Evolutionary conservation across 2,113 vertebrate genomes (phyloP).

Genomic region (Hydrolagus affinis): DNA sequence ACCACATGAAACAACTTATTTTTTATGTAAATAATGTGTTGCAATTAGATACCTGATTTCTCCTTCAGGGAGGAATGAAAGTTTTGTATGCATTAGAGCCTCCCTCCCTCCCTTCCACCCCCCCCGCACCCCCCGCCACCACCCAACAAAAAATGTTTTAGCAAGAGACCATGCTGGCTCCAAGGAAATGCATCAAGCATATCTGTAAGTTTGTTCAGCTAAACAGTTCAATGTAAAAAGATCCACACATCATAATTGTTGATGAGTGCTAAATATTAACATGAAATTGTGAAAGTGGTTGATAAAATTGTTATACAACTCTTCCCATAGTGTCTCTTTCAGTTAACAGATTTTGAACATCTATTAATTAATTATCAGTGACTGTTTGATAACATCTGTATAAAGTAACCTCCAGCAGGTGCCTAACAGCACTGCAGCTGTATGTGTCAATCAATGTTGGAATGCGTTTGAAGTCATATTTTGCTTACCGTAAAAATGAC

Average conservation of each 20-base stretch:
- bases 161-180: neutral
- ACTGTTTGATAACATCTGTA: constrained; percentile 45
- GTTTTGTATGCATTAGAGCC: constrained; percentile 14
- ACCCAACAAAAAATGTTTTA: neutral
- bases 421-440: constrained; percentile 49
- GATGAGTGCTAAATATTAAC: constrained; percentile 44
- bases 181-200: neutral
- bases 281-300: constrained; percentile 42
- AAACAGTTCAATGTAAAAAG: constrained; percentile 10
- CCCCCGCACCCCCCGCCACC: too few species aligned
- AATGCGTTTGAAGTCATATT: constrained; percentile 21
- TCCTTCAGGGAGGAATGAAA: constrained; percentile 4
- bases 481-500: constrained; percentile 22
- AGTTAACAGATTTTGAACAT: constrained; percentile 41
- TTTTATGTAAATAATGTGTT: constrained; percentile 29
- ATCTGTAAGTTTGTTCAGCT: neutral
- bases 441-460: constrained; percentile 35
- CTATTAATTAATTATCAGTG: constrained; percentile 49
- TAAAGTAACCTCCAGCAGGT: constrained; percentile 46
- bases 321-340: constrained; percentile 42
- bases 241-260: constrained; percentile 33
- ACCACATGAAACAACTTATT: constrained; percentile 31
- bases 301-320: constrained; percentile 46
- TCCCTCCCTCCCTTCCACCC: too few species aligned
- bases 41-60: constrained; percentile 29